Base-by-base conservation (phyloP, 2,888 invertebrate genomes). In the Archaeoteleia sp. region DNA sequence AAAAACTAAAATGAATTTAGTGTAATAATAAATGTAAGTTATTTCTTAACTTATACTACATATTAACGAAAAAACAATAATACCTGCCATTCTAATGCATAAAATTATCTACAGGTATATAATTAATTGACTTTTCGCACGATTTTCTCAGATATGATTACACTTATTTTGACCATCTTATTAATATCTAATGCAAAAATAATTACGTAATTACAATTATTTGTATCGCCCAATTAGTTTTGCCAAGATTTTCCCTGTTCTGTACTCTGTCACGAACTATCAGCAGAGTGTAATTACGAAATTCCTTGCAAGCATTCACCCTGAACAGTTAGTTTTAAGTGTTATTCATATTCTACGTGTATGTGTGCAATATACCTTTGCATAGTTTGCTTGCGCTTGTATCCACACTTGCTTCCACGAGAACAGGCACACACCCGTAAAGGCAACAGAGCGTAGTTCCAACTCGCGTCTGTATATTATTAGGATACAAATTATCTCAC, bases 401-500 rank as follows among this genome's bases (percentile, higher is more conserved):
- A 54, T 42, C 30, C 54, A 61, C 43, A 60, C 67, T 32, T 66
- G 65, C 60, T 57, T 61, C 29, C 63, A 46, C 35, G 62, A 45
- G 29, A 68, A 67, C 63, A 60, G 51, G 62, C 76, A 74, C 78
- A 79, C 80, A 77, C 80, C 79, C 71, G 79, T 70, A 77, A 76
- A 79, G 70, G 74, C 84, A 84, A 70, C 83, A 73, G 78, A 84
- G 82, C 84, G 84, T 84, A 81, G 73, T 84, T 84, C 84, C 84
- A 84, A 82, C 80, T 81, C 72, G 80, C 79, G 78, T 75, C 73
- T 73, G 74, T 77, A 74, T 75, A 75, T 77, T 77, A 79, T 78
- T 76, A 73, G 71, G 74, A 45, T 62, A 34, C 42, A 51, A 54
- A 57, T 62, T 62, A 66, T 62, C 61, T 61, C 40, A 45, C 57